Base-by-base conservation (phyloP, 2,113 vertebrate species). In the Melanostigma gelatinosum region DNA sequence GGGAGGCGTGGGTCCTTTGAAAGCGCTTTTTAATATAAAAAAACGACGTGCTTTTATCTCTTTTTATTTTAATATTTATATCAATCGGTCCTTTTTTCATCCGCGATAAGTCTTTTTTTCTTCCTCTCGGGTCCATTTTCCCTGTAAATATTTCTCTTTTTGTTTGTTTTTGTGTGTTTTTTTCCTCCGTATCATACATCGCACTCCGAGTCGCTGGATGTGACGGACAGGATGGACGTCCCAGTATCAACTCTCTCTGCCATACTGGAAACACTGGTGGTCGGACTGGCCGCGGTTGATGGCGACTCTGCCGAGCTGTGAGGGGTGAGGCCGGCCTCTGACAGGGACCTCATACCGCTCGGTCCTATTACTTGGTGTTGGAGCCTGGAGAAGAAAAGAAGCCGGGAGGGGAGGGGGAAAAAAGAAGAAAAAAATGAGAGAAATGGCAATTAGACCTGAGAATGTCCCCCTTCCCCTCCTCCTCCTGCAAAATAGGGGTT, bases 131-230 rank as follows among this genome's bases (percentile, higher is more conserved):
- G 96, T 96, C 94, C 95, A 90, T 94, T 94, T 95, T 94, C 93
- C 95, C 94, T 94, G 94, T 92, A 94, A 95, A 93, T 94, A 95
- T 92, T 91, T 94, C 91, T 95, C 89, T 96, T 94, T 95, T 90
- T 94, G 83, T 84, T 86, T 89, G 70, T 89, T 86, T 90, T 73
- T 93, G 90, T 94, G 87, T 94, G 54, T 71, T 70, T 55, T 52
- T 48, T 67, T 50, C 34, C 76, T 90, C 86, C 86, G 90, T 96
- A 99, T 99, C 98, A 99, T 99, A 98, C 97, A 95, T 99, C 98
- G 96, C 98, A 99, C 96, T 99, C 98, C 89, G 97, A 99, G 96
- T 99, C 98, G 94, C 98, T 99, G 94, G 98, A 99, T 92, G 98
- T 99, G 95, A 99, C 97, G 92, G 98, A 99, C 93, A 98, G 97